Conservation (phyloP, 2,797 vertebrate genomes). For the Argentina silus region DNA sequence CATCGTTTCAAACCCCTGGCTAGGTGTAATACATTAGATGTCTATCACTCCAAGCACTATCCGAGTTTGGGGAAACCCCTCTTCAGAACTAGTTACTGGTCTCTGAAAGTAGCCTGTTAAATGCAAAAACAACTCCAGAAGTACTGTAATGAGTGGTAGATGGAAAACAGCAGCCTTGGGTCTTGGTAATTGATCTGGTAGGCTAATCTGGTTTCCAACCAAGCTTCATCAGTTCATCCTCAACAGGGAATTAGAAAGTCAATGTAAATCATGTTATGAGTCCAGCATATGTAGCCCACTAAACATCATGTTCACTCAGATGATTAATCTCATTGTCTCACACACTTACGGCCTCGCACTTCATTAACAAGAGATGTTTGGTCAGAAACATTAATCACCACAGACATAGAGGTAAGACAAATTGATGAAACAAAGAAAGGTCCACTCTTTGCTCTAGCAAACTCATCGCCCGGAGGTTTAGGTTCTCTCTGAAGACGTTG, state of each 20-base stretch:
- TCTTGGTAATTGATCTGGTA: constrained; percentile 5
- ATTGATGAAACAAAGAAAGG: not conserved
- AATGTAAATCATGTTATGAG: constrained; percentile 15
- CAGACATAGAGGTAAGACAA: not conserved
- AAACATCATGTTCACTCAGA: not conserved
- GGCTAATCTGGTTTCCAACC: constrained; percentile 15
- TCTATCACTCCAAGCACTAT: not conserved
- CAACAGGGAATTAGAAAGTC: constrained; percentile 8
- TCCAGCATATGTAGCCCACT: not conserved
- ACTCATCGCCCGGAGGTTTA: not conserved
- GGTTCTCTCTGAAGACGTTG: not conserved
- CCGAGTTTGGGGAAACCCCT: not conserved
- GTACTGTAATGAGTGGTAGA: not conserved
- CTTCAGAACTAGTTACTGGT: not conserved
- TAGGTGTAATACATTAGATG: not conserved
- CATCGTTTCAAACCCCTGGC: not conserved
- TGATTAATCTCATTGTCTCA: not conserved
- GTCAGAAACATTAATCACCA: not conserved
- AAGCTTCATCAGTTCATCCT: constrained; percentile 13
- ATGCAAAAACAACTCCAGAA: not conserved
- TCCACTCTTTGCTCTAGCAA: not conserved
- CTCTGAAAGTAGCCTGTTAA: not conserved
- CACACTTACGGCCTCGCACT: not conserved
- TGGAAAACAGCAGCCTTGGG: not conserved
- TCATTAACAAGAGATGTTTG: not conserved